Evolutionary conservation across 2,797 vertebrate species (phyloP).

Genomic region (Myotis vivesi): DNA sequence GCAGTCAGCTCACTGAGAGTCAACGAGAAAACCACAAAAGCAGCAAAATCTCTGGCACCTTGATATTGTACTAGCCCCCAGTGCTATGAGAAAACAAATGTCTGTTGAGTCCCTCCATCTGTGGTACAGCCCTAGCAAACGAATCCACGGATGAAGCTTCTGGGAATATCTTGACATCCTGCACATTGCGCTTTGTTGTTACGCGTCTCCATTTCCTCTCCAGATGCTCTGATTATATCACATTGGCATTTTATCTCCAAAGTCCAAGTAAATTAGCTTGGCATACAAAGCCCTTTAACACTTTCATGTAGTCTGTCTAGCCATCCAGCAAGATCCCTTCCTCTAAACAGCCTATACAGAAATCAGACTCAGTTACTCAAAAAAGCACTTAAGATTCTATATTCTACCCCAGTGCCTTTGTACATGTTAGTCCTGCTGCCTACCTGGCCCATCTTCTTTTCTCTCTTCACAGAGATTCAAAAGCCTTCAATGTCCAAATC

Average conservation of each 20-base stretch:
- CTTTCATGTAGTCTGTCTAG: neutral
- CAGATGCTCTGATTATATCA: neutral
- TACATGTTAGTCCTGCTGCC: neutral
- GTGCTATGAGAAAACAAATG: neutral
- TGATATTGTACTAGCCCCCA: neutral
- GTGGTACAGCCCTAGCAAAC: neutral
- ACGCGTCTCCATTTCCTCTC: neutral
- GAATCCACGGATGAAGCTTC: neutral
- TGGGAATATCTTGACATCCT: neutral
- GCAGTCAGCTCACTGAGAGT: accelerated
- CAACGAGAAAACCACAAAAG: neutral
- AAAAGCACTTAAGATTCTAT: neutral
- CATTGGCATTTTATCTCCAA: neutral
- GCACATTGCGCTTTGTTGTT: neutral
- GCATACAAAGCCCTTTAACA: neutral
- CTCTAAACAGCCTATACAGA: neutral
- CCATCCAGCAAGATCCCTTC: neutral
- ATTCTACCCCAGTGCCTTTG: neutral
- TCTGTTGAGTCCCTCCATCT: neutral
- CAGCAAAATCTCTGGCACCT: neutral
- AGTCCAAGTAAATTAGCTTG: neutral
- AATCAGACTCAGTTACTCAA: neutral
- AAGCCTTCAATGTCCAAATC: neutral
- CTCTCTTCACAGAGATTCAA: neutral
- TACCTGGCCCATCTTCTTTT: neutral